Evolutionary conservation across 2,113 vertebrate species (phyloP).

Genomic region (Ictalurus furcatus): DNA sequence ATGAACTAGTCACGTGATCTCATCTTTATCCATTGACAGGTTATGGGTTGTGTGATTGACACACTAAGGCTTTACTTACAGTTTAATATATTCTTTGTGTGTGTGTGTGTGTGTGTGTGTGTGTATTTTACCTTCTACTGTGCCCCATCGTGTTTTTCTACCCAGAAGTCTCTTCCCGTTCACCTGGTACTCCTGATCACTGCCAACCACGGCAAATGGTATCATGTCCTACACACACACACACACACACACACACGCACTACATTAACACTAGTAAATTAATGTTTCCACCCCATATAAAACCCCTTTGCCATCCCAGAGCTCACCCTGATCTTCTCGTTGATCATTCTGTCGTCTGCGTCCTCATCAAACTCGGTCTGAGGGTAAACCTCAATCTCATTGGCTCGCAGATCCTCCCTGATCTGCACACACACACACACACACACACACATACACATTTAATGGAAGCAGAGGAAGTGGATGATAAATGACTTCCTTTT

Average conservation of each 20-base stretch:
- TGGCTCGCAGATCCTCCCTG: constrained; percentile 86
- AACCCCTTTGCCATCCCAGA: constrained; percentile 11
- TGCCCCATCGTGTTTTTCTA: constrained; percentile 97
- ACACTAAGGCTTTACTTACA: neutral
- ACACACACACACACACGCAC: constrained; percentile 27
- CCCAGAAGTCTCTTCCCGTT: constrained; percentile 94
- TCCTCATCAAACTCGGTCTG: constrained; percentile 98
- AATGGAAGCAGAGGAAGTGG: constrained; percentile 26
- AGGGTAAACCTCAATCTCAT: constrained; percentile 92
- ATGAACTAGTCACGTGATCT: neutral
- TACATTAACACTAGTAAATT: neutral
- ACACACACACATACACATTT: constrained; percentile 31
- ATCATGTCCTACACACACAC: constrained; percentile 86
- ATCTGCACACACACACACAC: constrained; percentile 74
- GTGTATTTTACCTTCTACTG: constrained; percentile 86
- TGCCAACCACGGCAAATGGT: constrained; percentile 96
- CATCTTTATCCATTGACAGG: neutral
- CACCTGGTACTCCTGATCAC: constrained; percentile 96
- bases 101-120: neutral
- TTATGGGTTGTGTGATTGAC: no score
- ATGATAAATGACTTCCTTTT: constrained; percentile 16
- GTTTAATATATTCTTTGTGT: neutral
- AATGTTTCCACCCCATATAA: neutral
- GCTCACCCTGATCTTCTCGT: constrained; percentile 94
- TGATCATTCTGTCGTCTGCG: constrained; percentile 88